phyloP scores from a whole-genome alignment of 2,888 invertebrate species.

The Andrena fulva region DNA sequence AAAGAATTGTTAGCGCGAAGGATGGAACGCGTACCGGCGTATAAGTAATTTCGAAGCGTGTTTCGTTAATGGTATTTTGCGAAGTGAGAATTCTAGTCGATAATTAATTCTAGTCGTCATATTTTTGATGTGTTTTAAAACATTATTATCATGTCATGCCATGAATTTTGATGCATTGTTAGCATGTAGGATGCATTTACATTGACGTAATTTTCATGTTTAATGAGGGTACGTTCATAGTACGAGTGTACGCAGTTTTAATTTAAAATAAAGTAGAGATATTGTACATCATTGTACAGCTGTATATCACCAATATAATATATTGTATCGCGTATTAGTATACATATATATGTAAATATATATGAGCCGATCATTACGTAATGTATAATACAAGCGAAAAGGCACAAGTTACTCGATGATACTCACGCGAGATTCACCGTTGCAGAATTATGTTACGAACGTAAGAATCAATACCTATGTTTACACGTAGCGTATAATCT shows the following conservation, averaged over 20 bases:
- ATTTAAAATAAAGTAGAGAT: conserved; percentile 49
- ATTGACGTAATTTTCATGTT: conserved; percentile 56
- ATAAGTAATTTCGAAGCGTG: conserved; percentile 44
- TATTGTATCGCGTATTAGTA: conserved; percentile 34
- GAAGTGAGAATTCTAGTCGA: conserved; percentile 81
- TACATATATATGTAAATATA: conserved; percentile 13
- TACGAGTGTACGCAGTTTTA: conserved; percentile 49
- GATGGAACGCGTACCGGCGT: conserved; percentile 20
- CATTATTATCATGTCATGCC: conserved; percentile 47
- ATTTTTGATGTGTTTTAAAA: conserved; percentile 70
- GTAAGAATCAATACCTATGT: conserved; percentile 44
- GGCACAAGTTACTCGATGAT: conserved; percentile 28
- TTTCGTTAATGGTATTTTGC: conserved; percentile 59
- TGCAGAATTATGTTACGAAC: conserved; percentile 48
- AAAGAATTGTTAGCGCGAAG: background rate
- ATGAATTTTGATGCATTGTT: conserved; percentile 60
- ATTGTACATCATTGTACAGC: conserved; percentile 62
- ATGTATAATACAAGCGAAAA: conserved; percentile 25
- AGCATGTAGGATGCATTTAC: conserved; percentile 69
- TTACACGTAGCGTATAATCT: conserved; percentile 57
- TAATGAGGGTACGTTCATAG: conserved; percentile 48
- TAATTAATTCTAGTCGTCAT: conserved; percentile 80
- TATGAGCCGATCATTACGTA: conserved; percentile 39
- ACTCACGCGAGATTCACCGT: conserved; percentile 24
- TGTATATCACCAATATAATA: conserved; percentile 42